phyloP scores from a whole-genome alignment of 64 coral and sea anemone genomes.

The Stylophora pistillata region DNA sequence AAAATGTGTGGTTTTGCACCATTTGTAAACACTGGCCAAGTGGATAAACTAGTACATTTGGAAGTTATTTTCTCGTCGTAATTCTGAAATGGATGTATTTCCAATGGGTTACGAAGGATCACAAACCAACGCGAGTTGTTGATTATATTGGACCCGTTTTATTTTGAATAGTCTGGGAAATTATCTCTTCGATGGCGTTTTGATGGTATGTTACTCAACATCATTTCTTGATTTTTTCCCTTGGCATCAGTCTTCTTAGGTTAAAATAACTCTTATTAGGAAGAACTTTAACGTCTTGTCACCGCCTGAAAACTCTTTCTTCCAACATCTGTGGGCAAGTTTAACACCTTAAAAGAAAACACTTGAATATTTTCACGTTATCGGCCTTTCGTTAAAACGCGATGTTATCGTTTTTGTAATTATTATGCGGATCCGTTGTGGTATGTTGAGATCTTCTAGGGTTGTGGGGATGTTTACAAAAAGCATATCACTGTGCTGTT shows the following conservation, averaged over 20 bases:
- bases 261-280: no score
- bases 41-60: background rate
- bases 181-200: background rate
- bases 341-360: background rate
- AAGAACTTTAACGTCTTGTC: no score
- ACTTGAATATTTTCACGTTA: background rate
- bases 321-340: no score
- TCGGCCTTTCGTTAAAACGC: background rate
- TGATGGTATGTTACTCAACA: no score
- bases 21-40: conserved; percentile 21
- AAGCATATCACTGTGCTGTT: background rate
- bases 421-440: background rate
- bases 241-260: no score
- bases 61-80: background rate
- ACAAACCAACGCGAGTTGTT: background rate
- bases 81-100: background rate
- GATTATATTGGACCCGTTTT: background rate
- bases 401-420: background rate
- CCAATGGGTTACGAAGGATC: background rate
- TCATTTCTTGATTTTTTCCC: no score
- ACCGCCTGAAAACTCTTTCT: no score
- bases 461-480: background rate
- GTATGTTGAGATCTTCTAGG: no score
- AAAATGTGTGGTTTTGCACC: conserved; percentile 34
- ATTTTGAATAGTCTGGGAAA: background rate